phyloP scores from a whole-genome alignment of 2,888 invertebrate species.

The Lasioglossum oenotherae region DNA sequence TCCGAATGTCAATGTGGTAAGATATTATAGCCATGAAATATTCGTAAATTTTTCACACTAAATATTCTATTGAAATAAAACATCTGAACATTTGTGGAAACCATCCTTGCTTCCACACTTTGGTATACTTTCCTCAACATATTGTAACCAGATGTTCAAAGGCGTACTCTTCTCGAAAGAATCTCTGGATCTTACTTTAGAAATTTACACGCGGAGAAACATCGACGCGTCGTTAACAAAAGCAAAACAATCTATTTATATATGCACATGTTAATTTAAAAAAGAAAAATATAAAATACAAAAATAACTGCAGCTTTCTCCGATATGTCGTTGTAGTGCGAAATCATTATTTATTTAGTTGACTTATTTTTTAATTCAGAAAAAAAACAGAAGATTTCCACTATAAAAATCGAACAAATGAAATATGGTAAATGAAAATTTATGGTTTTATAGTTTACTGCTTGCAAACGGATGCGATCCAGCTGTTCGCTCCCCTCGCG shows the following conservation, averaged over 20 bases:
- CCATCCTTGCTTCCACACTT: conserved; percentile 2
- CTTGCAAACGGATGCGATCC: conserved; percentile 80
- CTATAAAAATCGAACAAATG: neutral
- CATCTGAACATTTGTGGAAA: conserved; percentile 32
- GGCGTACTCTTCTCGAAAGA: conserved; percentile 22
- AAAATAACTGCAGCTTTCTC: neutral
- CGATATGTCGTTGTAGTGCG: neutral
- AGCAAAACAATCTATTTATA: neutral
- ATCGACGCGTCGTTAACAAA: neutral
- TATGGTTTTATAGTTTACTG: conserved; percentile 51
- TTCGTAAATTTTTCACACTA: conserved; percentile 15
- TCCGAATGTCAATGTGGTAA: conserved; percentile 26
- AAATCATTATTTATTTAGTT: neutral
- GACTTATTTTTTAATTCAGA: neutral
- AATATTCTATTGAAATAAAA: conserved; percentile 8
- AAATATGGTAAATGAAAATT: neutral
- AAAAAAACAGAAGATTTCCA: neutral
- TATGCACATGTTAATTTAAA: neutral
- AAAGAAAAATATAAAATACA: neutral
- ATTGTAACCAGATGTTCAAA: conserved; percentile 54
- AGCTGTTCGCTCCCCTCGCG: conserved; percentile 79
- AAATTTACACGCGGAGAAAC: neutral
- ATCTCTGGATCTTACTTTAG: conserved; percentile 17
- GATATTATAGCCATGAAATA: neutral
- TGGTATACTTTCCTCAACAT: conserved; percentile 31